Evolutionary conservation across 2,113 vertebrate species (phyloP), one percentile per base, ranked within the genome.

Genomic region (Zosterops japonicus): DNA sequence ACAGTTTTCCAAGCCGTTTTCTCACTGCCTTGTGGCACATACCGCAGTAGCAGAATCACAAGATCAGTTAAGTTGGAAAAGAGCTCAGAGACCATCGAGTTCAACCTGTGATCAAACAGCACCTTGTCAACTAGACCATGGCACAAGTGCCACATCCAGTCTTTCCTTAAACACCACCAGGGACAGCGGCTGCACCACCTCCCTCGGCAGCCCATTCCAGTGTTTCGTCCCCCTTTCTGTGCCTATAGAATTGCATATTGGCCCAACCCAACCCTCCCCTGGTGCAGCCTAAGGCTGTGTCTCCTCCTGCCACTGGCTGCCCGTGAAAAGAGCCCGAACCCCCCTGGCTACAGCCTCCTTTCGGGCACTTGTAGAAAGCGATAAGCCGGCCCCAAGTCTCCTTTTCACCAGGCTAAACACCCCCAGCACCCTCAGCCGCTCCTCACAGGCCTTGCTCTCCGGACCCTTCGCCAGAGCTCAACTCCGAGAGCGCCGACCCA

Each of bases 401-500:
- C 49, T 71, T 39, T 47, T 21, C 41, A 35, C 29, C 65, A 22
- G 29, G 8, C 16, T 25, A 31, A 53, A 33, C 28, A 28, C 5
- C n/a, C 41, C 24, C 50, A 35, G 23, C 59, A 41, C 50, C 23
- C 28, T 22, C 71, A 14, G 46, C 46, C 63, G 18, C 53, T 36
- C 33, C 46, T 61, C 46, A 39, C 33, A 46, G 23, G 7, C 19
- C 7, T 3, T 33, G 55, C 24, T 47, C 19, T 55, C 64, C 46
- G 53, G 39, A 6, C 8, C 27, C 31, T 24, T 3, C 11, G 6
- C 39, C 68, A 29, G 23, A 44, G 21, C 57, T 53, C 72, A 22
- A 0, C 55, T 11, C 64, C 24, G 1, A 35, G 5, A n/a, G 53
- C 0, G 22, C 53, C 41, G 3, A 2, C 14, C 1, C 36, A 11